phyloP scores from a whole-genome alignment of 2,113 vertebrate species.

The Myrmophylax atrothorax region DNA sequence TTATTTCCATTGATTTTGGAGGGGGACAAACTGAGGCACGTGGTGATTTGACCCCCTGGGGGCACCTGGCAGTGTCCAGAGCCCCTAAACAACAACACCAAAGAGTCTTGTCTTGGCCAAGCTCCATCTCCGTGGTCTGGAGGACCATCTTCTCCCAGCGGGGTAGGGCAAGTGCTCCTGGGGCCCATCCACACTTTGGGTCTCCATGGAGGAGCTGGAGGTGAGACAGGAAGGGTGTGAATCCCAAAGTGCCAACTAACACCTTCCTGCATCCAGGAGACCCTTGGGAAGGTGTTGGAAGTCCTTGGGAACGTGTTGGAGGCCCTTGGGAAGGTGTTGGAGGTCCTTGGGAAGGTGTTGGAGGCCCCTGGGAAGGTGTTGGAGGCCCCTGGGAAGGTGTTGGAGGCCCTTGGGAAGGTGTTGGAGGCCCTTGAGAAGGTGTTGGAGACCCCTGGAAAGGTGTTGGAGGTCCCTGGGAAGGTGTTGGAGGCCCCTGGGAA shows the following conservation, averaged over 20 bases:
- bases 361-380: neutral
- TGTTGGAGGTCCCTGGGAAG: too few relatives aligned
- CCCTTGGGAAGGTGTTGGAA: too few relatives aligned
- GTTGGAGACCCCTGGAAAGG: too few relatives aligned
- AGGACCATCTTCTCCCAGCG: rapidly evolving
- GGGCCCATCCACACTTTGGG: rapidly evolving
- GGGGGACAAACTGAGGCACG: neutral
- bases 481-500: too few relatives aligned
- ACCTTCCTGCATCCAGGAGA: neutral
- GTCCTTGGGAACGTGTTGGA: too few relatives aligned
- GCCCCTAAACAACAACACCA: rapidly evolving
- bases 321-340: too few relatives aligned
- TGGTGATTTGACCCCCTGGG: rapidly evolving
- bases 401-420: too few relatives aligned
- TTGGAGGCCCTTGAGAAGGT: too few relatives aligned
- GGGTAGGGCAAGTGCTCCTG: rapidly evolving
- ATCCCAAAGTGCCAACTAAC: neutral
- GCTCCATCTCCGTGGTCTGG: rapidly evolving
- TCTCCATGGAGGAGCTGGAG: neutral
- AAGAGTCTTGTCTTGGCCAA: rapidly evolving
- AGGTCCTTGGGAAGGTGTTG: neutral
- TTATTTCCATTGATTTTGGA: neutral
- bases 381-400: too few relatives aligned
- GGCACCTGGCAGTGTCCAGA: rapidly evolving
- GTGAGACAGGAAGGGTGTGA: neutral